Evolutionary conservation across 1,140 invertebrate species (phyloP).

Genomic region (Pseudomyrmex cubaensis): DNA sequence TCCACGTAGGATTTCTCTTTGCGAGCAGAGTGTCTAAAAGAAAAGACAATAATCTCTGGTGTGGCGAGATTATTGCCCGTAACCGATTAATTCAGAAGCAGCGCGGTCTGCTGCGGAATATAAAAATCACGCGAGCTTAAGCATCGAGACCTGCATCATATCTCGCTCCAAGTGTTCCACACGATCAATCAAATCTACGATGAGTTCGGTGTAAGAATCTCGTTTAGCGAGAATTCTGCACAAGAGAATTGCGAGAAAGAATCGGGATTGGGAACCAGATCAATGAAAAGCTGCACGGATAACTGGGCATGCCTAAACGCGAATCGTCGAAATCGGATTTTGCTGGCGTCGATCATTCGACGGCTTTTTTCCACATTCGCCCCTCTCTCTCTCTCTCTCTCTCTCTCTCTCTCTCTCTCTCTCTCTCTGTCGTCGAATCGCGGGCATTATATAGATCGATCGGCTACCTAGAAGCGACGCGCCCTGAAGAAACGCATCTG

Average conservation of each 20-base stretch:
- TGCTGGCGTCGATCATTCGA: not conserved
- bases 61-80: not conserved
- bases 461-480: slow-evolving; percentile 24
- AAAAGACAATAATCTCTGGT: too few relatives aligned
- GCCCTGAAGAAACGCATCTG: not conserved
- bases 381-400: too few relatives aligned
- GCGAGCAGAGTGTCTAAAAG: too few relatives aligned
- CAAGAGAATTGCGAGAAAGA: not conserved
- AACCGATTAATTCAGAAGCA: not conserved
- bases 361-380: not conserved
- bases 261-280: not conserved
- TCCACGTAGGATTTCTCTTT: too few relatives aligned
- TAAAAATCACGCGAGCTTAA: not conserved
- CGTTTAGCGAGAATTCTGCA: not conserved
- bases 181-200: not conserved
- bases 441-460: slow-evolving; percentile 32
- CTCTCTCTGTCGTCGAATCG: not conserved
- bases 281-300: not conserved
- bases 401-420: too few relatives aligned
- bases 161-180: not conserved
- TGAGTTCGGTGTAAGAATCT: not conserved
- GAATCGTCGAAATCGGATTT: slow-evolving; percentile 29
- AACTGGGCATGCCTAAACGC: not conserved
- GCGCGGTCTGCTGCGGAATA: not conserved
- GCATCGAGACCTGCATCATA: not conserved